Evolutionary conservation across 2,113 vertebrate species (phyloP), one percentile per base, ranked within the genome.

Genomic region (Otolemur garnettii): DNA sequence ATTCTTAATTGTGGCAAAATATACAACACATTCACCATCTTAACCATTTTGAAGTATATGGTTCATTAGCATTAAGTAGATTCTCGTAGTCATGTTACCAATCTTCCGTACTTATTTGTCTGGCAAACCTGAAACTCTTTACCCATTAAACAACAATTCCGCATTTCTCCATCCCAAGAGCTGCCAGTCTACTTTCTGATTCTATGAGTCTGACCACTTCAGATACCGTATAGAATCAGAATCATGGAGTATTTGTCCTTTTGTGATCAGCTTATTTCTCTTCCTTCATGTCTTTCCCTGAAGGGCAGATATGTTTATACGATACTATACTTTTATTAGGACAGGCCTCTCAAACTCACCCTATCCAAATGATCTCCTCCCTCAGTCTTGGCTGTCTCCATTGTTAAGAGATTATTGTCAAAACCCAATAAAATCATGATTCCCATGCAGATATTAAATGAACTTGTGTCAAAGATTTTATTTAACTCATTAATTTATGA

Each of bases 1-100:
- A 80, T 33, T 88, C 92, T 92, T 80, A 78, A 57, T 42, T 86
- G 21, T 81, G 26, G 13, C 66, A 59, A 93, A 81, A 80, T 71
- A 9, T 8, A 57, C 15, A 22, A 33, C n/a, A 74, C 24, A 28
- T 55, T 60, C 91, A 53, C 33, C 26, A 38, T 35, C 35, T n/a
- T 60, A 77, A n/a, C 75, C 35, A 22, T 50, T n/a, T 72, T 55
- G 69, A 72, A 83, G 71, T 42, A 19, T 30, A 35, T 0, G 68
- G 19, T 80, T 53, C 38, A 14, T 8, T 45, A 38, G 4, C 30
- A 9, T 28, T 68, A 24, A 78, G 10, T 24, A 24, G 45, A 64
- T 42, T 64, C 19, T 42, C 24, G 69, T 17, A 10, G 0, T 55
- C 60, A 4, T 53, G 2, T 13, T 66, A 28, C 55, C 21, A n/a